phyloP scores from a whole-genome alignment of 2,888 invertebrate genomes.

The Nymphalis urticae region DNA sequence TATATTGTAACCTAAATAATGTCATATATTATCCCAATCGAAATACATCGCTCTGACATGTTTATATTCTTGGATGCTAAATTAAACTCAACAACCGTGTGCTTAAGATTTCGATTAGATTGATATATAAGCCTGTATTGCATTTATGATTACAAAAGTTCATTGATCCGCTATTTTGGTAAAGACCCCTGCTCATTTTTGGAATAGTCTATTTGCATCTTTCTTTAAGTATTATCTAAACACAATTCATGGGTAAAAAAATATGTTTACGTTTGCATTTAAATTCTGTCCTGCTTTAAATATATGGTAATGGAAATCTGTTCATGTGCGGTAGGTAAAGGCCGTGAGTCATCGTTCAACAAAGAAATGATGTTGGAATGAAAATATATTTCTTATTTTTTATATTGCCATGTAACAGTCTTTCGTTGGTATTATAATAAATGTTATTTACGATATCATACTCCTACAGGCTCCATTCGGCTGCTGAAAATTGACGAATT shows the following conservation, averaged over 20 bases:
- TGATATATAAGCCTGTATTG: background rate
- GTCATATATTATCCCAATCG: conserved; percentile 22
- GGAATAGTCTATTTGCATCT: conserved; percentile 69
- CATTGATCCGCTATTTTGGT: conserved; percentile 54
- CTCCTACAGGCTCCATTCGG: conserved; percentile 62
- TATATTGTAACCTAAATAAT: conserved; percentile 9
- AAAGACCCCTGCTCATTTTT: conserved; percentile 69
- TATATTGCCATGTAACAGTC: conserved; percentile 2
- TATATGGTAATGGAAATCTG: conserved; percentile 35
- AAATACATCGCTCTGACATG: conserved; percentile 10
- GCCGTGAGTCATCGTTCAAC: conserved; percentile 24
- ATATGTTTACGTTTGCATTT: conserved; percentile 38
- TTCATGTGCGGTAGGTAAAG: conserved; percentile 24
- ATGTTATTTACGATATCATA: conserved; percentile 55
- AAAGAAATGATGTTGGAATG: conserved; percentile 15
- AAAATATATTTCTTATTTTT: conserved; percentile 14
- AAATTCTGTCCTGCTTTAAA: conserved; percentile 33
- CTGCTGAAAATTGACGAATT: conserved; percentile 55
- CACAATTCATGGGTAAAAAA: conserved; percentile 36
- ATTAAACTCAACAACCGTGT: conserved; percentile 3
- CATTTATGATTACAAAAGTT: conserved; percentile 33
- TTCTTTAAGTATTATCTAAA: conserved; percentile 58
- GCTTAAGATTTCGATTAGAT: conserved; percentile 12
- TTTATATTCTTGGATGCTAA: background rate
- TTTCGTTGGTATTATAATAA: conserved; percentile 43